Evolutionary conservation across 2,888 invertebrate species (phyloP), one percentile per base, ranked within the genome.

Genomic region (Diarsia dahlii): DNA sequence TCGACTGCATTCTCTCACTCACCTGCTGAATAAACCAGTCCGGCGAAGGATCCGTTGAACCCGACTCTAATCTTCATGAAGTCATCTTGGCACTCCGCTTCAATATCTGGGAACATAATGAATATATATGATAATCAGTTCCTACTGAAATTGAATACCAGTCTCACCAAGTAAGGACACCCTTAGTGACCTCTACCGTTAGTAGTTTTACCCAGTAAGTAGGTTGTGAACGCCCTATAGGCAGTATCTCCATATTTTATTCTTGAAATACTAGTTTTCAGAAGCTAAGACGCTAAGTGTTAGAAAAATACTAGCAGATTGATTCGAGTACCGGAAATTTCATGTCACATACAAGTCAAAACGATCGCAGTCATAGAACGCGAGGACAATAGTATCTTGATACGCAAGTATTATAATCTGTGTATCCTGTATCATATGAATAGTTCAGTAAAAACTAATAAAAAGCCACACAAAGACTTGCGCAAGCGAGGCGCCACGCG

Each of bases 11-110:
- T 23, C 60, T n/a, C n/a, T n/a, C n/a, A n/a, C n/a, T 96, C 95
- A 98, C 98, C 98, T 91, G 99, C 98, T 0, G 99, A 99, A 95
- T 99, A 99, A 46, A 99, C 97, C 63, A 99, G 96, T 63, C 99
- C 99, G 39, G 97, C 97, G 91, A 99, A 99, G 0, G 99, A 98
- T 28, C 99, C 99, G 94, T 99, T 99, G 94, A 99, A 99, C 4
- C 98, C 98, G 65, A 99, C 98, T 82, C 99, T 97, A 80, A 99
- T 99, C 95, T 99, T 99, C 99, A 99, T 99, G 93, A 98, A 99
- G 94, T 99, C 99, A 92, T 99, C 99, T 94, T 99, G 99, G 90
- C 99, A 99, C 94, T 99, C 99, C 0, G 99, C 99, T 95, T 99
- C 99, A 89, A 99, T 99, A 96, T 99, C 99, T 99, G 97, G 63